These are phyloP conservation scores for Trichogramma pretiosum DNA, from an alignment of 1,140 invertebrate genomes.

Conservation along the genomic window DNA sequence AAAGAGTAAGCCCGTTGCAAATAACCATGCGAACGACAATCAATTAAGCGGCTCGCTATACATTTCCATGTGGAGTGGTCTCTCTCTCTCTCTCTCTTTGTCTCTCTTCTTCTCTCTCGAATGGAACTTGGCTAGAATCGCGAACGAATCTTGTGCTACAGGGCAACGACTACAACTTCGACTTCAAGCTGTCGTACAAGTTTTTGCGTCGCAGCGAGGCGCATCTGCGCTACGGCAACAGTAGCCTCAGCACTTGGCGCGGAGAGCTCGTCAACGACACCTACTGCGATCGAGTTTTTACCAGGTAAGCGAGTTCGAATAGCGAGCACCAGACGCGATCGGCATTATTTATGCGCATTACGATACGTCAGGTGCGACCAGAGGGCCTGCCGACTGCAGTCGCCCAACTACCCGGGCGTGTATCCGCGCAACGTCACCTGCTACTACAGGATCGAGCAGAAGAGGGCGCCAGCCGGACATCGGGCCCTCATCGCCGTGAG, in stretches of 20 bases:
- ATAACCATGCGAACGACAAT: conserved; percentile 5
- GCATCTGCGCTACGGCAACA: conserved; percentile 66
- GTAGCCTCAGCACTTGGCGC: conserved; percentile 58
- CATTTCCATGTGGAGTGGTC: background rate
- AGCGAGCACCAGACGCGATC: background rate
- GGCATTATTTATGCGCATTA: conserved; percentile 15
- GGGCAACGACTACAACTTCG: conserved; percentile 71
- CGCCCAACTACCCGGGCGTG: conserved; percentile 77
- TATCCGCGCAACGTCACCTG: conserved; percentile 79
- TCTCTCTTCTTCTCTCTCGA: no score
- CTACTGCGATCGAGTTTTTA: conserved; percentile 70
- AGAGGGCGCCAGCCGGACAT: conserved; percentile 59
- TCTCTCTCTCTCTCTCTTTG: background rate
- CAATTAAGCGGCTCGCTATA: conserved; percentile 1
- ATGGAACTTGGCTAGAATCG: no score
- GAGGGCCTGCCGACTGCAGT: conserved; percentile 63
- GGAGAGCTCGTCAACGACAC: conserved; percentile 61
- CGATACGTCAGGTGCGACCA: conserved; percentile 32
- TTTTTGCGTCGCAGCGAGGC: conserved; percentile 67
- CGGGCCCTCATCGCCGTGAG: conserved; percentile 63
- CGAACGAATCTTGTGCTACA: conserved; percentile 26
- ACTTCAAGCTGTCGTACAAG: conserved; percentile 75
- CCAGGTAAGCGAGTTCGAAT: conserved; percentile 37
- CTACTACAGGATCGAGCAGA: conserved; percentile 66
- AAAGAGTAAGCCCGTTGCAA: no score